phyloP scores from a whole-genome alignment of 2,113 vertebrate genomes.

The Ariopsis seemanni region DNA sequence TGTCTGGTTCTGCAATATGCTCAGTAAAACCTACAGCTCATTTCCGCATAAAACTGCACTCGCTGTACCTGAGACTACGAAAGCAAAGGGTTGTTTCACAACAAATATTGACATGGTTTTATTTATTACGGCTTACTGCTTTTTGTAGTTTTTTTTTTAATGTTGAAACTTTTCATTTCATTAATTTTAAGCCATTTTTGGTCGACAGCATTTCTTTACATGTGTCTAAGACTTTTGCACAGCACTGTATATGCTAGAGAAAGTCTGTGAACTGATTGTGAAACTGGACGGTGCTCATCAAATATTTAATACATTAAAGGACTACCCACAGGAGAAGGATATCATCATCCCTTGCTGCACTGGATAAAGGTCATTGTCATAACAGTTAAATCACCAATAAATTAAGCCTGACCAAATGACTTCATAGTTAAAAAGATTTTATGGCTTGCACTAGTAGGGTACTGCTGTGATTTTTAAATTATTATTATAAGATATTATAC shows the following conservation, averaged over 20 bases:
- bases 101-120: too few relatives aligned
- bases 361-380: neutral
- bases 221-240: too few relatives aligned
- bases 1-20: too few relatives aligned
- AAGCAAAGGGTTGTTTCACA: too few relatives aligned
- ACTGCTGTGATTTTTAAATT: neutral
- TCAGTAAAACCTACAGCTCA: too few relatives aligned
- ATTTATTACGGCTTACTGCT: too few relatives aligned
- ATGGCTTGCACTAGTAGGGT: neutral
- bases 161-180: too few relatives aligned
- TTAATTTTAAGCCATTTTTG: too few relatives aligned
- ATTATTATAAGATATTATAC: neutral
- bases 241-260: neutral
- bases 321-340: neutral
- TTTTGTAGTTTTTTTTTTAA: too few relatives aligned
- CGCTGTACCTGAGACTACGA: too few relatives aligned
- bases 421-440: neutral
- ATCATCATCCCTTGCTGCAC: conserved; percentile 20
- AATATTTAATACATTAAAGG: neutral
- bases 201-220: too few relatives aligned
- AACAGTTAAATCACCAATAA: neutral
- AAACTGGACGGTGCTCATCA: neutral
- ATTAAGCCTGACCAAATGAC: neutral
- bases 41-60: too few relatives aligned
- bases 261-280: neutral